Base-by-base conservation (phyloP, 2,888 invertebrate genomes). In the Tortrix viridana region DNA sequence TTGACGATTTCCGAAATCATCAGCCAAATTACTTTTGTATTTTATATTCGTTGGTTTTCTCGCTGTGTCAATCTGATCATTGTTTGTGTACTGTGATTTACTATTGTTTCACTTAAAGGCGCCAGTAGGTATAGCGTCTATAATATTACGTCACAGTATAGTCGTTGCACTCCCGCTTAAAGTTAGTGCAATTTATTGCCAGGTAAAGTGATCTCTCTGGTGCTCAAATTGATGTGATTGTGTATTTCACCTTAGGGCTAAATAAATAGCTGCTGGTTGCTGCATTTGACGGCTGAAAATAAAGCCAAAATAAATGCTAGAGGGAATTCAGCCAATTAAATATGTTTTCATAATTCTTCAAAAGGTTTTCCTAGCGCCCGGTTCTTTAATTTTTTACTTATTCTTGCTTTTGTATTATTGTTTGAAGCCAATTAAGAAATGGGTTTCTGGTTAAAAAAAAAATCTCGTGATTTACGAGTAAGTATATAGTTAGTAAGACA, bases 91-190 rank as follows among this genome's bases (percentile, higher is more conserved):
- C 62, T 56, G 23, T 52, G 26, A n/a, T 22, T 49, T 9, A 32
- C 23, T 61, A 50, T 56, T 46, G 52, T 62, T 57, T 57, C 62
- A 57, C 62, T 57, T 57, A 52, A 62, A 62, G 50, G 38, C 20
- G 19, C 14, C 56, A 23, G 41, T 54, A n/a, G n/a, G n/a, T n/a
- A 49, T 43, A n/a, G 38, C 3, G 14, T 23, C 38, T 55, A 43
- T 49, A 3, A 22, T 37, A 49, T 49, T 37, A 50, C 19, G 44
- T 23, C 19, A 32, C 23, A 22, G 46, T 41, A 37, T 43, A 44
- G n/a, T 16, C 38, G 41, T 22, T 12, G n/a, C 3, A 41, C 14
- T n/a, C 38, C 20, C 41, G 38, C 32, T 20, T 49, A 19, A 44
- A 44, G 44, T 50, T 50, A 23, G 22, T 18, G 41, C 16, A 60